These are phyloP conservation scores for Luidia sarsii DNA, from an alignment of 53 echinoderm and acorn worm species.

Conservation along the genomic window DNA sequence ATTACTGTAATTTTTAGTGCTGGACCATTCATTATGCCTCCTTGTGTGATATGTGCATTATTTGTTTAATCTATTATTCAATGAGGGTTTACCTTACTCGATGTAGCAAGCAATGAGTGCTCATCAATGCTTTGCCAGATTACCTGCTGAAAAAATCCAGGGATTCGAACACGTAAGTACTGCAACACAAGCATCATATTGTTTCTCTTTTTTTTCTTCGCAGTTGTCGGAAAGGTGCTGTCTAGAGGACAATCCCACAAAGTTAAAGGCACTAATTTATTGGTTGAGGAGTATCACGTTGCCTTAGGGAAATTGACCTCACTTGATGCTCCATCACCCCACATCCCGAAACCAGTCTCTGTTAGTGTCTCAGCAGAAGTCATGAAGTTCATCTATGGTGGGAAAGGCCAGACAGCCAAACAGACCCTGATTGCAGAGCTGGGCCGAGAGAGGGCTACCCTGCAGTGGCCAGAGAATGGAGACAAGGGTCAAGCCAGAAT, in stretches of 20 bases:
- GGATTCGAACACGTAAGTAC: too few species aligned
- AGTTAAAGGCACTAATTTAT: background rate
- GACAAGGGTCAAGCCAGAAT: slow-evolving; percentile 15
- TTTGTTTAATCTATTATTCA: too few species aligned
- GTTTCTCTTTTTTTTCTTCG: background rate
- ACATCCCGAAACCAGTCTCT: slow-evolving; percentile 51
- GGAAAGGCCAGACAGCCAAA: slow-evolving; percentile 14
- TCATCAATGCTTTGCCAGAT: too few species aligned
- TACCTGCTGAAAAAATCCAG: too few species aligned
- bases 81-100: too few species aligned
- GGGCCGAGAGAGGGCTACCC: slow-evolving; percentile 11
- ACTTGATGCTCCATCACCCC: slow-evolving; percentile 47
- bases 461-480: slow-evolving; percentile 33
- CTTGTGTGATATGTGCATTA: too few species aligned
- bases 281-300: slow-evolving; percentile 34
- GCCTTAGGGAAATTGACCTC: slow-evolving; percentile 38
- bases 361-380: background rate
- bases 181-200: background rate
- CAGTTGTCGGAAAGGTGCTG: slow-evolving; percentile 32
- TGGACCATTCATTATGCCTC: too few species aligned
- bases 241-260: slow-evolving; percentile 4
- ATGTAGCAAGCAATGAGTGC: too few species aligned
- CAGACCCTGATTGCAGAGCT: slow-evolving; percentile 10
- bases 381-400: slow-evolving; percentile 36
- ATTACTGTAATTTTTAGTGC: too few species aligned